Base-by-base conservation (phyloP, 2,797 vertebrate genomes). In the Dipus sagitta region DNA sequence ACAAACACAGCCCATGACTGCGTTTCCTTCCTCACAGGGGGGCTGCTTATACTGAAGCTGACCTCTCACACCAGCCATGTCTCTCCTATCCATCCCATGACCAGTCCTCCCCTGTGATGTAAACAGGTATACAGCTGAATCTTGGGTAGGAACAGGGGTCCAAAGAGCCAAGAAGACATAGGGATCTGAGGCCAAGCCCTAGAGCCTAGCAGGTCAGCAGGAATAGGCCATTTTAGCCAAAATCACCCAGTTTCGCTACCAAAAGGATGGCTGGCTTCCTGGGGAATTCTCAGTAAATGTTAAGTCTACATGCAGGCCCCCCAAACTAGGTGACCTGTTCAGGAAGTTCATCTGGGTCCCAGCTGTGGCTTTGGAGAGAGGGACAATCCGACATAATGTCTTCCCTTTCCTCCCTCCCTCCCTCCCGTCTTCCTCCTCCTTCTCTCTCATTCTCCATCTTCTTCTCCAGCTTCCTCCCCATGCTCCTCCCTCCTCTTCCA, bases 31-130 rank as follows among this genome's bases (percentile, higher is more conserved):
- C 34, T 26, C 47, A 18, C 9, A 21, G 18, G 1, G 2, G 17
- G 42, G 18, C 72, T 54, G 20, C n/a, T 65, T 38, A 42, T 64
- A 34, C 88, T 58, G 20, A 74, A 38, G 20, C 6, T 32, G 28
- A 47, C 67, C 67, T 15, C 6, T 86, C 32, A 72, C 32, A 34
- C 62, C 34, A 64, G 54, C 34, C 12, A 1, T 26, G 65, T n/a
- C 70, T 32, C 11, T 10, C 38, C 77, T 17, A 26, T 11, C 18
- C 14, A 30, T 9, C 38, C 52, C 52, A 54, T 18, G 24, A 20
- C 77, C 42, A 9, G 1, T 38, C 34, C 71, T 67, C 24, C 0
- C 54, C 34, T 42, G 54, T 0, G 1, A 10, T 2, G 14, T 58
- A 58, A 1, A 14, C 32, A 6, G 30, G 3, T 77, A 23, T 28